Evolutionary conservation across 1,140 invertebrate genomes (phyloP), one percentile per base, ranked within the genome.

Genomic region (Colletes gigas): DNA sequence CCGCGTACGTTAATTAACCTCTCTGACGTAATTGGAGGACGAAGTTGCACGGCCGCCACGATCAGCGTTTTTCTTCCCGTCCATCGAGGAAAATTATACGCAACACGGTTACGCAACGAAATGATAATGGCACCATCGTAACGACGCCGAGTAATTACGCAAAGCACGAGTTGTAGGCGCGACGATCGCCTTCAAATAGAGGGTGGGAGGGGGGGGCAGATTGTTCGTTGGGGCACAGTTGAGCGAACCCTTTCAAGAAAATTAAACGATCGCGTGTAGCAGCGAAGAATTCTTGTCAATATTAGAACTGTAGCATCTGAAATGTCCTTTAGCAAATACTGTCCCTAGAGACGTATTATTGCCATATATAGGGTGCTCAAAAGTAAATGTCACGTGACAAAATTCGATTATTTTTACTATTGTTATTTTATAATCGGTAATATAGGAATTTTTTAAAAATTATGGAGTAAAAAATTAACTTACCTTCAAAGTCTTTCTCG

Each of bases 401-500:
- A 30, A 30, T 30, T 30, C 30, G 30, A 30, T 30, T 30, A 30
- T 30, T 30, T 30, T 30, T 30, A 30, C 30, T 30, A 30, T 30
- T 30, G 30, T 30, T 2, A 30, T 30, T 30, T 30, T 30, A 30
- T 30, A 30, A 30, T 30, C 30, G 2, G 30, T 30, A 30, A 30
- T 30, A 2, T 30, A 1, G 30, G 30, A 30, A 30, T 30, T 30
- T 30, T 30, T 30, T 10, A 12, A 50, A 50, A 12, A 10, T 12
- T 50, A 50, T 0, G 17, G 17, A 55, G 54, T 55, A 4, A 15
- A 55, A 55, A n/a, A 55, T 17, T 12, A 50, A 12, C 63, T 68
- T 94, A 96, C 95, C 88, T 90, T 93, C 87, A 79, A 94, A 95
- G 47, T 94, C 91, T 12, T 94, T 90, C 73, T 95, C 91, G 78